These are phyloP conservation scores for Sorex fumeus DNA, from an alignment of 2,113 vertebrate genomes.

Conservation along the genomic window DNA sequence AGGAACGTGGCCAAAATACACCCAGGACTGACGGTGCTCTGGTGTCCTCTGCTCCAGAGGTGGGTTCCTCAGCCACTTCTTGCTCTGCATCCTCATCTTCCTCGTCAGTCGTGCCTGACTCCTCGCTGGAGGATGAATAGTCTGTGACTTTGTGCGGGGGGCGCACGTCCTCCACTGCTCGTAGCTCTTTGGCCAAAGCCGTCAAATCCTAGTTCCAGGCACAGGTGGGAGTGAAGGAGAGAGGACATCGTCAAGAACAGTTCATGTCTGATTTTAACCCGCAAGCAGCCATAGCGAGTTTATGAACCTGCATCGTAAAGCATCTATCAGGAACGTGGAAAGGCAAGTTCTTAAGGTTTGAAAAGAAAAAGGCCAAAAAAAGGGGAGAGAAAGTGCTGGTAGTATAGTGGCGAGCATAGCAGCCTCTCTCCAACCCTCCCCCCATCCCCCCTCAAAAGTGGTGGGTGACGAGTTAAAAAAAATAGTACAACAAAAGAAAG, in stretches of 20 bases:
- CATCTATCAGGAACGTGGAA: not conserved
- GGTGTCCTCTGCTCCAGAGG: conserved; percentile 96
- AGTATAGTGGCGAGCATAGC: not conserved
- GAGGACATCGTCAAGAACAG: not conserved
- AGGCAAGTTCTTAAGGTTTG: not conserved
- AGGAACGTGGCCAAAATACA: not conserved
- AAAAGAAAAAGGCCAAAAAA: not conserved
- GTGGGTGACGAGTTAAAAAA: not conserved
- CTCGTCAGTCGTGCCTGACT: conserved; percentile 97
- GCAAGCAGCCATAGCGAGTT: accelerated
- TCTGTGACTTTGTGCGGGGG: conserved; percentile 98
- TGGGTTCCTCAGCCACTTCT: conserved; percentile 96
- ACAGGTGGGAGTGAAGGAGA: not conserved
- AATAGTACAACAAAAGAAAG: not conserved
- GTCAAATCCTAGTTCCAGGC: conserved; percentile 92
- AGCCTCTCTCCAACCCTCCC: not conserved
- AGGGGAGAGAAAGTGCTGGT: not conserved
- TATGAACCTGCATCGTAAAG: not conserved
- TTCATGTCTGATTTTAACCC: no score
- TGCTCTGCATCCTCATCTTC: conserved; percentile 98
- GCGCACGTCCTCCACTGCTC: conserved; percentile 96
- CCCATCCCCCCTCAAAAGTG: not conserved
- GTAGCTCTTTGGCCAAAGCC: conserved; percentile 96
- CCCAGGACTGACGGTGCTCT: conserved; percentile 93
- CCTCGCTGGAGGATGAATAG: conserved; percentile 98